These are phyloP conservation scores for Hyla sarda DNA, from an alignment of 2,113 vertebrate species.

Conservation along the genomic window DNA sequence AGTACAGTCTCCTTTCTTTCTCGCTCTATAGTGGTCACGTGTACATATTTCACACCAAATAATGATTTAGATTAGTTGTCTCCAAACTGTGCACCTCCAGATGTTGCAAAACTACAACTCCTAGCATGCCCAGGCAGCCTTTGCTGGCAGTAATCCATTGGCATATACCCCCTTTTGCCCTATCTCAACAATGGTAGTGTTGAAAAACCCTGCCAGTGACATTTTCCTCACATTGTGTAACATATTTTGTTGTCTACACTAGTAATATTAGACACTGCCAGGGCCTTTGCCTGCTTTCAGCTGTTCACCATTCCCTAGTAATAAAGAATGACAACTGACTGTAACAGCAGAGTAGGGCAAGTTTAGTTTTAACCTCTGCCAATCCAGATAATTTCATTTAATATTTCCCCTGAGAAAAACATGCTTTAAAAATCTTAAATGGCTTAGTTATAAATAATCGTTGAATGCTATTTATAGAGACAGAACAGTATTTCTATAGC, in stretches of 20 bases:
- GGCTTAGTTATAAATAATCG: background rate
- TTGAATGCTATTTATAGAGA: background rate
- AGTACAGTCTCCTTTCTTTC: too few species aligned
- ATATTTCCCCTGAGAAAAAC: slow-evolving; percentile 22
- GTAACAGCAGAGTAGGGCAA: background rate
- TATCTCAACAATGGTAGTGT: background rate
- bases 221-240: background rate
- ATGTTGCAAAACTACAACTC: too few species aligned
- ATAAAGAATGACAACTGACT: slow-evolving; percentile 45
- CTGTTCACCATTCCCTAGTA: slow-evolving; percentile 45
- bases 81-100: too few species aligned
- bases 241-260: background rate
- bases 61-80: too few species aligned
- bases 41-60: too few species aligned
- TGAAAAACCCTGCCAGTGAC: background rate
- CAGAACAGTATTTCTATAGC: background rate
- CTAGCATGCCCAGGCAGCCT: too few species aligned
- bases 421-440: background rate
- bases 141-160: too few species aligned
- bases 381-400: slow-evolving; percentile 2
- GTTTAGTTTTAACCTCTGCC: slow-evolving; percentile 44
- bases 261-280: background rate
- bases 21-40: too few species aligned
- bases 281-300: slow-evolving; percentile 5
- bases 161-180: background rate